phyloP scores from a whole-genome alignment of 2,888 invertebrate genomes.

The Baccha elongata region DNA sequence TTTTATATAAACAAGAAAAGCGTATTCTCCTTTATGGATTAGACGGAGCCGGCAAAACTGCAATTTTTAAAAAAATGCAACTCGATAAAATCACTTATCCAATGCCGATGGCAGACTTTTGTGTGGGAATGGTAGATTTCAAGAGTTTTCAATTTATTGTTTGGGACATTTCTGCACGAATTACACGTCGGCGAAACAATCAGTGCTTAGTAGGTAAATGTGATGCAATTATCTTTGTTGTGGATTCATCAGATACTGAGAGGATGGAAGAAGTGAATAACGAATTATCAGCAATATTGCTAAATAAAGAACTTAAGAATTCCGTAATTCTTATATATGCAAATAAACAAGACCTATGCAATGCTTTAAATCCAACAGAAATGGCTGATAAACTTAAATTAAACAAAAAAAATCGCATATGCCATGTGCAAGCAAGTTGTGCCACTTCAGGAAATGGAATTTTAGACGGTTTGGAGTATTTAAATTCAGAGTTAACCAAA shows the following conservation, averaged over 20 bases:
- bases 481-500: neutral
- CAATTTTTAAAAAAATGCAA: constrained; percentile 78
- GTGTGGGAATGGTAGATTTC: constrained; percentile 78
- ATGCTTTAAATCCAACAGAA: neutral
- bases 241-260: neutral
- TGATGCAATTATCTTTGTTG: constrained; percentile 12
- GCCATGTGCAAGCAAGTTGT: constrained; percentile 4
- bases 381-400: constrained; percentile 4
- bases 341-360: constrained; percentile 15
- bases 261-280: constrained; percentile 1
- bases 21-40: constrained; percentile 78
- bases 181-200: neutral
- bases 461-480: neutral
- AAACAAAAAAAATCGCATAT: neutral
- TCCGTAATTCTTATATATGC: neutral
- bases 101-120: constrained; percentile 78
- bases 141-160: constrained; percentile 77
- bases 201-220: neutral
- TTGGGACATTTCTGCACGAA: constrained; percentile 75
- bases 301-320: neutral
- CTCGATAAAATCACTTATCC: constrained; percentile 76
- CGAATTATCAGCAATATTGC: neutral
- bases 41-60: constrained; percentile 79
- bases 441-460: neutral
- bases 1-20: constrained; percentile 76